Conservation (phyloP, 2,797 vertebrate species). For the Lepus oiostolus region DNA sequence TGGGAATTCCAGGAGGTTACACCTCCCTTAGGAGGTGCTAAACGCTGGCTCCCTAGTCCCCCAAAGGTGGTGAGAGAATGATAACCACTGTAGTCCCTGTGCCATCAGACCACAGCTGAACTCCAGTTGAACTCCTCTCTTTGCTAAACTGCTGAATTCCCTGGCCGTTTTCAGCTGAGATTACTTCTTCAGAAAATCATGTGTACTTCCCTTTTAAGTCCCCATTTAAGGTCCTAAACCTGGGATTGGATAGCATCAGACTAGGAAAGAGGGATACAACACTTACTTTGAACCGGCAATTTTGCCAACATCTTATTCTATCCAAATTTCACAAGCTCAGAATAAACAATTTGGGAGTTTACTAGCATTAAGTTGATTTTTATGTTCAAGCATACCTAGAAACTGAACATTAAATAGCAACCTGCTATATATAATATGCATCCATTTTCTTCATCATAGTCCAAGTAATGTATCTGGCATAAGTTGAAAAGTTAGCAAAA, state of each 20-base stretch:
- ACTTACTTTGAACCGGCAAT: not conserved
- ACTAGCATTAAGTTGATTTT: not conserved
- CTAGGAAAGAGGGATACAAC: not conserved
- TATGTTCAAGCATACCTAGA: slow-evolving; percentile 2
- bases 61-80: rapidly evolving
- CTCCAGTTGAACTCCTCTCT: not conserved
- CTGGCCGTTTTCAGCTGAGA: not conserved
- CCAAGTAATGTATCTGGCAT: not conserved
- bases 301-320: not conserved
- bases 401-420: slow-evolving; percentile 1
- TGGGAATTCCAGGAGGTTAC: not conserved
- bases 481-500: slow-evolving; percentile 50
- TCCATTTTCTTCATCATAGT: not conserved
- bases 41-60: not conserved
- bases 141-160: not conserved
- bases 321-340: not conserved
- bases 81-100: not conserved
- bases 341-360: slow-evolving; percentile 18
- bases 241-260: not conserved
- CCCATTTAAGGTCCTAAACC: not conserved
- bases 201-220: not conserved
- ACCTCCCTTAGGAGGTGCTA: not conserved
- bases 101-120: not conserved
- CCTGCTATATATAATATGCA: not conserved
- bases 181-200: not conserved